Evolutionary conservation across 2,888 invertebrate genomes (phyloP), one percentile per base, ranked within the genome.

Genomic region (Drosophila borealis): DNA sequence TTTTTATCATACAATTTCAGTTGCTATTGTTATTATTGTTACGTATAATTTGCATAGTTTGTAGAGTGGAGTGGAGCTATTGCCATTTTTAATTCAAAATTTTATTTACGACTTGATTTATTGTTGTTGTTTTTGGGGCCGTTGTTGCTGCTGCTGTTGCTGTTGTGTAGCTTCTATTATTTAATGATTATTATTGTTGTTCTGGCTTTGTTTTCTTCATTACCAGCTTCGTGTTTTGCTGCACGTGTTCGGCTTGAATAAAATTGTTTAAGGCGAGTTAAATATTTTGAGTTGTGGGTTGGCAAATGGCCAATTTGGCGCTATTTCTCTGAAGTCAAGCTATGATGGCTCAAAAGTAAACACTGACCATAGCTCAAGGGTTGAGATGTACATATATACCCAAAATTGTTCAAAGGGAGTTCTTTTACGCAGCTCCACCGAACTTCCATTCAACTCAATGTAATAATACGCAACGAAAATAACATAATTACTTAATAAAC

Each of bases 181-280:
- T 80, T 70, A 48, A 71, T 82, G 74, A 76, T 80, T 76, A 68
- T 80, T 72, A 63, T 74, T 85, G 61, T 70, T 72, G 70, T 59
- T 76, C 46, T 61, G 53, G 51, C 41, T 57, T 60, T 64, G 71
- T 54, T 68, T 59, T 68, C 56, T 51, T 71, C 44, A 42, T 62
- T 77, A 53, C 56, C 66, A 21, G 53, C 67, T 73, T 61, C 50
- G 50, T 55, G 60, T 70, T 74, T 50, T 41, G 53, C 53, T 84
- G 86, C 86, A 86, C 86, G 88, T 88, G 81, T 75, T 70, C 75
- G 67, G 60, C 51, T 75, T 80, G 46, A 69, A 49, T 65, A 75
- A 69, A 79, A 79, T 51, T 60, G 48, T 55, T 66, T 39, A 51
- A 62, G 42, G 39, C 55, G 19, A 55, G 51, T 51, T 57, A 50